Evolutionary conservation across 2,888 invertebrate genomes (phyloP).

Genomic region (Coleophora flavipennella): DNA sequence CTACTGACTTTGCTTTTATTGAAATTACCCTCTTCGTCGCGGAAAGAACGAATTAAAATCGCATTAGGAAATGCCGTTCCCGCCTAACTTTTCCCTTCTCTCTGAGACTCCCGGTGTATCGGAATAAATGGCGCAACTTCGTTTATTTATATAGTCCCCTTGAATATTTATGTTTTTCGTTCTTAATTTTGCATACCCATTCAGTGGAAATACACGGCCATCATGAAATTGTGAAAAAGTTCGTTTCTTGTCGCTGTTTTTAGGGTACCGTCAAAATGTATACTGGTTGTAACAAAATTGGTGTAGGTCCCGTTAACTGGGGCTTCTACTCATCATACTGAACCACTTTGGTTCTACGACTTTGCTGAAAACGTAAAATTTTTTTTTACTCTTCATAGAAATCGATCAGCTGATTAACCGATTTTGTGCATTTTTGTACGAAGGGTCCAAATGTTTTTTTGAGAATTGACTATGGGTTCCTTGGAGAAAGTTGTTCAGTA

Average conservation of each 20-base stretch:
- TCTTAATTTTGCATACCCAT: slow-evolving; percentile 55
- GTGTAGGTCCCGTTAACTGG: too few species aligned
- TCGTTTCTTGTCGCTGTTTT: neutral
- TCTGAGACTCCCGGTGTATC: slow-evolving; percentile 63
- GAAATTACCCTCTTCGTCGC: slow-evolving; percentile 63
- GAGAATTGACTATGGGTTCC: too few species aligned
- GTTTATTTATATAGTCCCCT: slow-evolving; percentile 66
- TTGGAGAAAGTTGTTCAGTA: too few species aligned
- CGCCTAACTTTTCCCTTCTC: slow-evolving; percentile 66
- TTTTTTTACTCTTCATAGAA: neutral
- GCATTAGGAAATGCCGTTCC: slow-evolving; percentile 69
- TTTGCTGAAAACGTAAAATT: neutral
- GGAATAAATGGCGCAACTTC: slow-evolving; percentile 69
- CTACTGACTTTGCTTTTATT: slow-evolving; percentile 56
- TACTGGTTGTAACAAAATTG: neutral
- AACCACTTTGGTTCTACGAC: too few species aligned
- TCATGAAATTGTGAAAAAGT: neutral
- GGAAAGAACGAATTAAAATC: slow-evolving; percentile 69
- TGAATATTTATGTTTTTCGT: slow-evolving; percentile 65
- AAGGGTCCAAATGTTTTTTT: too few species aligned
- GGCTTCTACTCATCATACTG: too few species aligned
- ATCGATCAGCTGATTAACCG: too few species aligned
- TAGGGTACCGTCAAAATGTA: neutral
- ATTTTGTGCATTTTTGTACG: too few species aligned
- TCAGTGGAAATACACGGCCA: slow-evolving; percentile 36